Conservation (phyloP, 1,140 invertebrate genomes). For the Drosophila serrata region DNA sequence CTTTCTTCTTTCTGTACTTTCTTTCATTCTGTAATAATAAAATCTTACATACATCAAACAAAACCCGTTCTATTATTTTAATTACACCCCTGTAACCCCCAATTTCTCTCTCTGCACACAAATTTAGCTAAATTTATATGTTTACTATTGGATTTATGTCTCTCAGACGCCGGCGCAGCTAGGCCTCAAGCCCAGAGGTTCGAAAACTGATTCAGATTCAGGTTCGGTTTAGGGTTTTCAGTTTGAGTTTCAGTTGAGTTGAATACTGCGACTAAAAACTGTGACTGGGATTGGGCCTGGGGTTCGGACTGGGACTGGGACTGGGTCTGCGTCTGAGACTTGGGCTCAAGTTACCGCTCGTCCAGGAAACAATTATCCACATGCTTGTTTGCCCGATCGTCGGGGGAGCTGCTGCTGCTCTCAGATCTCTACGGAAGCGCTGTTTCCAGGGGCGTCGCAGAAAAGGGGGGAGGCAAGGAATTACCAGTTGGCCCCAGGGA, state of each 20-base stretch:
- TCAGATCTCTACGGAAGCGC: conserved; percentile 67
- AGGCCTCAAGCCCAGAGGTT: conserved; percentile 58
- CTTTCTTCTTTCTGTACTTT: not conserved
- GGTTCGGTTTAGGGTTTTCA: conserved; percentile 34
- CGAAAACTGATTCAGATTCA: conserved; percentile 27
- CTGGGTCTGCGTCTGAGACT: conserved; percentile 27
- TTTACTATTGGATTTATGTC: conserved; percentile 80
- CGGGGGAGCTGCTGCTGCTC: conserved; percentile 32
- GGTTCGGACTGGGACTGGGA: conserved; percentile 17
- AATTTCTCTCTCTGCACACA: conserved; percentile 56
- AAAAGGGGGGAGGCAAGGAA: not conserved
- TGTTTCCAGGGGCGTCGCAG: conserved; percentile 43
- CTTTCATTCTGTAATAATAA: too few species aligned
- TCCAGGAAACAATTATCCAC: conserved; percentile 83
- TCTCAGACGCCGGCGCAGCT: conserved; percentile 70
- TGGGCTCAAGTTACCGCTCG: conserved; percentile 66
- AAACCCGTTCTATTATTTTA: not conserved
- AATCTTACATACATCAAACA: too few species aligned
- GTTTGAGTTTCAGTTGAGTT: conserved; percentile 47
- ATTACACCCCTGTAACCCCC: too few species aligned
- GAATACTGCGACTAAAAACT: conserved; percentile 3
- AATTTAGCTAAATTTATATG: conserved; percentile 78
- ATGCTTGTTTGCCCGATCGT: conserved; percentile 63
- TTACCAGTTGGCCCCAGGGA: conserved; percentile 61
- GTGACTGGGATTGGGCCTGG: conserved; percentile 32